Conservation (phyloP, 2,113 vertebrate genomes). For the Orthonyx spaldingii region DNA sequence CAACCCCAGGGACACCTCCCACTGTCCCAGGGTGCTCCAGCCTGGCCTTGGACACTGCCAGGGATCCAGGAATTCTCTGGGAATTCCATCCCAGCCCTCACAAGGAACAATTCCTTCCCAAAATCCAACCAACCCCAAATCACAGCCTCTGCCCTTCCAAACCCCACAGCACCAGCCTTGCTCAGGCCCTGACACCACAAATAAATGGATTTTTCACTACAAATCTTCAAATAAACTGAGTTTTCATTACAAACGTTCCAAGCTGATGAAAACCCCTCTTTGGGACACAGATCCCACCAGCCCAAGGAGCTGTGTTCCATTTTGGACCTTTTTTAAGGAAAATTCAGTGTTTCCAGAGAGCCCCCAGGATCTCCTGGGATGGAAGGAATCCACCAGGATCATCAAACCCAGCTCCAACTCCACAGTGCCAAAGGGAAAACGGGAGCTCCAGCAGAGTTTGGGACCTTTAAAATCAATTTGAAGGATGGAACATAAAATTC, state of each 20-base stretch:
- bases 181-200: neutral
- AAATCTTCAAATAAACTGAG: neutral
- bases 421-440: neutral
- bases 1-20: neutral
- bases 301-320: fast-evolving
- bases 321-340: neutral
- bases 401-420: neutral
- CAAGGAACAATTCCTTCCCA: neutral
- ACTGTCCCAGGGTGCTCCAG: neutral
- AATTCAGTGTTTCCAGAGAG: neutral
- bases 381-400: neutral
- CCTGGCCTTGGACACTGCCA: neutral
- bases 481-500: neutral
- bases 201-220: neutral
- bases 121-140: neutral
- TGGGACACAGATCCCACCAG: neutral
- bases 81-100: neutral
- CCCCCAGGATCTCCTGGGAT: neutral
- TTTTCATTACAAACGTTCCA: neutral
- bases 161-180: neutral
- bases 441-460: neutral
- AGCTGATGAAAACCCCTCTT: neutral
- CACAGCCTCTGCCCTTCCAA: neutral
- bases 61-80: neutral
- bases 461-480: neutral